phyloP scores from a whole-genome alignment of 2,797 vertebrate species.

The Galagoides demidoff region DNA sequence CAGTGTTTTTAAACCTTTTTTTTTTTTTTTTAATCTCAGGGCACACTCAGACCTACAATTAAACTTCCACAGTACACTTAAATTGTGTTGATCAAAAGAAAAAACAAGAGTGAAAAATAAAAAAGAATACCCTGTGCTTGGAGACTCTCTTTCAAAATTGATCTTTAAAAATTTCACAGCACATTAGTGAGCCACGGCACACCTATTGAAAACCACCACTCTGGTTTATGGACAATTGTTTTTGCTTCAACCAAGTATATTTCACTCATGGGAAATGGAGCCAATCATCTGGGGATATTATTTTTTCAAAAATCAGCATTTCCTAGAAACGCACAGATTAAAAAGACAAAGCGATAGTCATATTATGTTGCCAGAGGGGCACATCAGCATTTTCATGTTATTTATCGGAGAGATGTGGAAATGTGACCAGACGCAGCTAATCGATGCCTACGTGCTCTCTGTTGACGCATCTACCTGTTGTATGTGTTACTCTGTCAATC shows the following conservation, averaged over 20 bases:
- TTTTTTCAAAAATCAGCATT: slow-evolving; percentile 51
- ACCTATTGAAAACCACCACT: not conserved
- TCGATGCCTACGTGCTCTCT: not conserved
- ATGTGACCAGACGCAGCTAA: not conserved
- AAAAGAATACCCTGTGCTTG: no score
- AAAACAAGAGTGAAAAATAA: no score
- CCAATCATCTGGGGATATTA: slow-evolving; percentile 54
- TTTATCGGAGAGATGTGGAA: slow-evolving; percentile 31
- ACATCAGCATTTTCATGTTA: slow-evolving; percentile 36
- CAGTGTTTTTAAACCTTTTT: no score
- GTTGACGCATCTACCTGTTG: no score
- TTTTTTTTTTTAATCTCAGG: no score
- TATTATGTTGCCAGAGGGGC: not conserved
- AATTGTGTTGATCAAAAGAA: no score
- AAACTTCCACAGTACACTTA: no score
- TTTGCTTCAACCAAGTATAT: slow-evolving; percentile 25
- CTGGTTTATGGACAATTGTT: not conserved
- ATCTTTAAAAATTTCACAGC: no score
- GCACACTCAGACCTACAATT: no score
- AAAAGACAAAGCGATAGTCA: slow-evolving; percentile 45
- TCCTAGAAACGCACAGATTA: slow-evolving; percentile 11
- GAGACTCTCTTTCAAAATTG: no score
- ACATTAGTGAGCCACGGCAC: no score
- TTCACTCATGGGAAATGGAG: slow-evolving; percentile 60
- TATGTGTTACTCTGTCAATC: not conserved